Percentiles rank a stretch among this genome's conserved stretches.
Evolutionary conservation across 2,888 invertebrate genomes (phyloP).

Genomic region (Microplitis deprimator): DNA sequence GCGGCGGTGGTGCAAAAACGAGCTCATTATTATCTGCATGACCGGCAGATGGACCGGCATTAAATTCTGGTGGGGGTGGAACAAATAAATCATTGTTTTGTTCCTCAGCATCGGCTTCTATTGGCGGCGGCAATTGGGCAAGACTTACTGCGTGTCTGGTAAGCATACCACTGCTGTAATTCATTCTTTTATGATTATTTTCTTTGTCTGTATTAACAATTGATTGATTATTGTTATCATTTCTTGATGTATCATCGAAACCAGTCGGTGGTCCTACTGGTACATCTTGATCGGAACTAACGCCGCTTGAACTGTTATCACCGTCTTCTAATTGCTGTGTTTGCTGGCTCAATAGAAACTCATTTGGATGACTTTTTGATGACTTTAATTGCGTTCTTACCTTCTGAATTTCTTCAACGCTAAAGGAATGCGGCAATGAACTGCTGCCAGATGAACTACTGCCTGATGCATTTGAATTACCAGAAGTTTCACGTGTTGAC

Average conservation of each 20-base stretch:
- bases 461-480: constrained; percentile 71
- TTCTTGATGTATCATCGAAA: constrained; percentile 68
- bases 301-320: constrained; percentile 90
- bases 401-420: constrained; percentile 91
- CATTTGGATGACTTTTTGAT: constrained; percentile 90
- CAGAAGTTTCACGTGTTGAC: constrained; percentile 71
- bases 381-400: constrained; percentile 87
- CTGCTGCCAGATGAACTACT: constrained; percentile 81
- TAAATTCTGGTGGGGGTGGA: constrained; percentile 77
- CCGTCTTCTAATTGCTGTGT: constrained; percentile 78
- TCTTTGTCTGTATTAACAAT: constrained; percentile 63
- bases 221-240: constrained; percentile 68
- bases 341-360: constrained; percentile 76
- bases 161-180: constrained; percentile 70
- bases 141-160: constrained; percentile 82
- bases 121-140: constrained; percentile 86
- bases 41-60: constrained; percentile 68
- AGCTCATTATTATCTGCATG: constrained; percentile 74
- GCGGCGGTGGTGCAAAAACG: constrained; percentile 89
- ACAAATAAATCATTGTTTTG: constrained; percentile 75
- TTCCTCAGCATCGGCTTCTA: constrained; percentile 81
- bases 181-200: constrained; percentile 60
- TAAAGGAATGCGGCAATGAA: constrained; percentile 87
- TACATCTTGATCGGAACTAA: constrained; percentile 88
- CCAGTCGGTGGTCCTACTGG: constrained; percentile 74